phyloP scores from a whole-genome alignment of 2,113 vertebrate genomes.

The Trinectes maculatus region DNA sequence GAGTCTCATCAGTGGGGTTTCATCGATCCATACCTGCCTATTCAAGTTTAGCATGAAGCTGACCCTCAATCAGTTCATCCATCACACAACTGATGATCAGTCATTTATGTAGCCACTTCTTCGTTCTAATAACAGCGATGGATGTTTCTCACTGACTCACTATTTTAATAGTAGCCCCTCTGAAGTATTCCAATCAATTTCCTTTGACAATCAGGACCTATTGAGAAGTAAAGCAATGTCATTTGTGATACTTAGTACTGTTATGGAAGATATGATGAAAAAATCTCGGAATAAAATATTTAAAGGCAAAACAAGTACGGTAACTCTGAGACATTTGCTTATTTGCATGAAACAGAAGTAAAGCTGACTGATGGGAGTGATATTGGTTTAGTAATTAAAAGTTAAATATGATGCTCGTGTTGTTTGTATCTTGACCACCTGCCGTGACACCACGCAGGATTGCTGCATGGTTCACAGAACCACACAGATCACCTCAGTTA shows the following conservation, averaged over 20 bases:
- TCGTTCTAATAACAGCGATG: too few relatives aligned
- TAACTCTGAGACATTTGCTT: too few relatives aligned
- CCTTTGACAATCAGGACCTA: slow-evolving; percentile 54
- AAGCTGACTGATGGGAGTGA: too few relatives aligned
- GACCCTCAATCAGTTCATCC: slow-evolving; percentile 22
- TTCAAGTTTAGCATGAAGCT: neutral
- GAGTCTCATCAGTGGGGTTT: too few relatives aligned
- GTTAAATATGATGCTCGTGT: too few relatives aligned
- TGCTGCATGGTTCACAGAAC: slow-evolving; percentile 2
- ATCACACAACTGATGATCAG: neutral
- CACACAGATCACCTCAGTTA: slow-evolving; percentile 36
- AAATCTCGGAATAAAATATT: too few relatives aligned
- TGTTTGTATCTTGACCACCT: too few relatives aligned
- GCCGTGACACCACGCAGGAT: neutral
- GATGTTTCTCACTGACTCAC: neutral
- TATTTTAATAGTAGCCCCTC: neutral
- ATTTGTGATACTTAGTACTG: neutral
- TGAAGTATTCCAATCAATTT: slow-evolving; percentile 43
- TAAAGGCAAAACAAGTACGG: too few relatives aligned
- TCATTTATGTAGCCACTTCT: neutral
- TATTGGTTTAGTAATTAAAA: too few relatives aligned
- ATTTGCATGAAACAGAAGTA: too few relatives aligned
- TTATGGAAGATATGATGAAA: too few relatives aligned
- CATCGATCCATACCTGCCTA: neutral
- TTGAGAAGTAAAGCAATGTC: slow-evolving; percentile 16